Conservation (phyloP, 1,140 invertebrate species). For the Reticulitermes speratus region DNA sequence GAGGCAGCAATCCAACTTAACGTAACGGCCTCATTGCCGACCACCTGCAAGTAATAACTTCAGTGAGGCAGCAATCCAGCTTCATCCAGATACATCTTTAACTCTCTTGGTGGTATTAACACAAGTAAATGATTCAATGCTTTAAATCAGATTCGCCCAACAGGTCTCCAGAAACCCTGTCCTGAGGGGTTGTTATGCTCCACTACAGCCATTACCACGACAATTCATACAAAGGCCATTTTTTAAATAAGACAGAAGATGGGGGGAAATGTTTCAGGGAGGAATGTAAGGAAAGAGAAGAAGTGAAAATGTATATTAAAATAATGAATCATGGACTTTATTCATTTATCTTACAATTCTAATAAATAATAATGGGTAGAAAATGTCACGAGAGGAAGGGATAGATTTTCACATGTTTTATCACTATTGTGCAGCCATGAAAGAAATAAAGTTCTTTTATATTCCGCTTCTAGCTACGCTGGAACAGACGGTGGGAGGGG, state of each 20-base stretch:
- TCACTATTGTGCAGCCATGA: neutral
- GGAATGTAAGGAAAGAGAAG: neutral
- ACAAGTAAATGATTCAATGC: neutral
- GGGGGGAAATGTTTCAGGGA: neutral
- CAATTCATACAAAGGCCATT: neutral
- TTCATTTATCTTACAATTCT: neutral
- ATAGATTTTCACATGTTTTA: conserved; percentile 2
- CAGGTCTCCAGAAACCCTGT: neutral
- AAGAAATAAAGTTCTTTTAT: conserved; percentile 15
- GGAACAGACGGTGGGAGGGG: neutral
- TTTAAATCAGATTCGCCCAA: neutral
- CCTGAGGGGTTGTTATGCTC: neutral
- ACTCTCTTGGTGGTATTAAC: neutral
- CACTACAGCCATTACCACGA: neutral
- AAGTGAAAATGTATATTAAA: conserved; percentile 9
- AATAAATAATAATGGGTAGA: conserved; percentile 1
- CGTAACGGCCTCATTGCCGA: neutral
- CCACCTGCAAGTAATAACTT: neutral
- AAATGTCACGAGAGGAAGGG: neutral
- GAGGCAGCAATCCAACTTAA: neutral
- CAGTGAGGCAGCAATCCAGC: neutral
- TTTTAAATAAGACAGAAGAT: neutral
- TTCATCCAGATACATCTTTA: neutral
- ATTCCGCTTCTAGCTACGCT: neutral
- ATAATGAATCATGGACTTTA: conserved; percentile 4